phyloP scores from a whole-genome alignment of 2,888 invertebrate species.

The Parascotia fuliginaria region DNA sequence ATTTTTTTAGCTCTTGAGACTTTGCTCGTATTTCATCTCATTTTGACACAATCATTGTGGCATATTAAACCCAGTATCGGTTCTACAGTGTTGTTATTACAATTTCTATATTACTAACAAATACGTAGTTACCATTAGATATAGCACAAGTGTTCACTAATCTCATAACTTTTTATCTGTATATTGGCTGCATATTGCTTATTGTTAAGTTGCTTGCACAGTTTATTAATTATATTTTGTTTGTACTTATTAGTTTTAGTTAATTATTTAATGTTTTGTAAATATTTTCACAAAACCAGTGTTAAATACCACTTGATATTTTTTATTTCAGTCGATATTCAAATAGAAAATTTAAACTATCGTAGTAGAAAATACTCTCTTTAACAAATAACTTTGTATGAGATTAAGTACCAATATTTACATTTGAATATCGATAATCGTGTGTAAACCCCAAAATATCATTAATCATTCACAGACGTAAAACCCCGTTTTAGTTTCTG shows the following conservation, averaged over 20 bases:
- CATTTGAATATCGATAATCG: slow-evolving; percentile 65
- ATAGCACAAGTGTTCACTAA: slow-evolving; percentile 50
- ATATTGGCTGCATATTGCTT: slow-evolving; percentile 57
- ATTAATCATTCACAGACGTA: slow-evolving; percentile 80
- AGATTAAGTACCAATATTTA: background rate
- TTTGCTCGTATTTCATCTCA: too few relatives aligned
- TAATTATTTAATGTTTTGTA: slow-evolving; percentile 50
- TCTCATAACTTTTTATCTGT: slow-evolving; percentile 47
- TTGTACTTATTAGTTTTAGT: slow-evolving; percentile 37
- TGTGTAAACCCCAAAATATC: slow-evolving; percentile 62
- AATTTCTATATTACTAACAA: slow-evolving; percentile 13
- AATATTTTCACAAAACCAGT: slow-evolving; percentile 62
- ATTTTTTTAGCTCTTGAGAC: too few relatives aligned
- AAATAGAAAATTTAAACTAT: slow-evolving; percentile 34
- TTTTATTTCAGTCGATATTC: slow-evolving; percentile 49
- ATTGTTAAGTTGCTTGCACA: slow-evolving; percentile 36
- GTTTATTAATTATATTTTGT: slow-evolving; percentile 37
- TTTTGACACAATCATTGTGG: too few relatives aligned
- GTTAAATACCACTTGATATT: slow-evolving; percentile 70
- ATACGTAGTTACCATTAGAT: slow-evolving; percentile 50
- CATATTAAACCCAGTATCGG: background rate
- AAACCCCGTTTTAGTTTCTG: slow-evolving; percentile 72
- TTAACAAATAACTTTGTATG: too few relatives aligned
- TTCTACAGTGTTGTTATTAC: background rate
- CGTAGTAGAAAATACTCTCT: too few relatives aligned